Evolutionary conservation across 1,140 invertebrate genomes (phyloP), one percentile per base, ranked within the genome.

Genomic region (Amyelois transitella): DNA sequence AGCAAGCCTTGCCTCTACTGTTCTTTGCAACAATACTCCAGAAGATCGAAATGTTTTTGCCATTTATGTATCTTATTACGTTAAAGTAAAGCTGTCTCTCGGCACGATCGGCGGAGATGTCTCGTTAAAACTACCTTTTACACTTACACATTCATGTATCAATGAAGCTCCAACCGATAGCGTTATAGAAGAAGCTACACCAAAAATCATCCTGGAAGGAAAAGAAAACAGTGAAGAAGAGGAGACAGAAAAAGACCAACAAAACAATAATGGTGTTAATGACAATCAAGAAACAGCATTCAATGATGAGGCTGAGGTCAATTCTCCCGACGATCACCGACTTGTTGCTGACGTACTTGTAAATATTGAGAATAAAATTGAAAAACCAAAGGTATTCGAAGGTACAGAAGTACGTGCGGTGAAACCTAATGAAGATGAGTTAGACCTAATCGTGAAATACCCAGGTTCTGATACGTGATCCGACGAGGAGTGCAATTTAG

Each of bases 51-150:
- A 96, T 71, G 94, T 96, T 1, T 96, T 96, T 71, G 95, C 95
- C 49, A 96, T 96, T 60, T 96, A 96, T 75, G 95, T 97, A 4
- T 95, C 94, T 0, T 96, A 96, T 75, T 96, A 96, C 66, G 95
- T 96, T 0, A 96, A 96, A 91, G 93, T 96, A 0, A 96, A 96
- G 85, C 82, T 95, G 0, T 84, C 94, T 2, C 89, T 95, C 0
- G 94, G 94, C 38, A 91, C 93, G 1, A 95, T 96, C 90, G 94
- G 94, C 0, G 94, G 94, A 0, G 93, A 94, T 49, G 81, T 96
- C 8, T 93, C 93, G 1, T 82, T 96, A 0, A 96, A 96, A 78
- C 76, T 96, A 20, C 95, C 95, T 0, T 96, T 96, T 75, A 92
- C 91, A 0, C 80, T 96, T 6, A 84, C 85, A 51, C 88, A 89